Evolutionary conservation across 2,888 invertebrate species (phyloP).

Genomic region (Acleris literana): DNA sequence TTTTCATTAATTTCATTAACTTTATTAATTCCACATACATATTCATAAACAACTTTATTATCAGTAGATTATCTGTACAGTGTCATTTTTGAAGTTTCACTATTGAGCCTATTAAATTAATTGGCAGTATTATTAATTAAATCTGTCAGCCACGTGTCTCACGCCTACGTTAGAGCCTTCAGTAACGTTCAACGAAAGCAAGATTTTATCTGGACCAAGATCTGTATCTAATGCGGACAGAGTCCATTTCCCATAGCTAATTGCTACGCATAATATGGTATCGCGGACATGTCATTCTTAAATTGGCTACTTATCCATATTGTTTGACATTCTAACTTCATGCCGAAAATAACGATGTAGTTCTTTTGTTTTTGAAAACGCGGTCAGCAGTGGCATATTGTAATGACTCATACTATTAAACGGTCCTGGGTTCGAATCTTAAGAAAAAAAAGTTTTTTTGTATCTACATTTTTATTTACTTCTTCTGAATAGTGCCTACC

Average conservation of each 20-base stretch:
- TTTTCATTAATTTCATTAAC: too few relatives aligned
- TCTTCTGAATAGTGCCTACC: too few relatives aligned
- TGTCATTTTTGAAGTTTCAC: constrained; percentile 49
- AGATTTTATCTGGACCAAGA: constrained; percentile 52
- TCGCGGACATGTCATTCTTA: constrained; percentile 23
- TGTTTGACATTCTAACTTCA: too few relatives aligned
- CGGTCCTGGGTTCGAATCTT: too few relatives aligned
- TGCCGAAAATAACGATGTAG: too few relatives aligned
- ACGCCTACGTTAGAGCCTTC: constrained; percentile 56
- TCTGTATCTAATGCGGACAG: constrained; percentile 48
- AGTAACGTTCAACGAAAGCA: constrained; percentile 59
- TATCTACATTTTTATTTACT: too few relatives aligned
- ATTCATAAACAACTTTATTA: constrained; percentile 40
- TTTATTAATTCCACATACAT: constrained; percentile 41
- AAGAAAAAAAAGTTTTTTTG: too few relatives aligned
- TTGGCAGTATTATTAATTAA: constrained; percentile 50
- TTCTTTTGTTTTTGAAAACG: too few relatives aligned
- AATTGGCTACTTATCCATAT: constrained; percentile 10
- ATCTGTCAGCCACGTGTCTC: constrained; percentile 40
- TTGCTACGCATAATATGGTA: constrained; percentile 25
- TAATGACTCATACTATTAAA: too few relatives aligned
- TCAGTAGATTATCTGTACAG: constrained; percentile 49
- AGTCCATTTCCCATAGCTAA: constrained; percentile 32
- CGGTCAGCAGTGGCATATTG: too few relatives aligned
- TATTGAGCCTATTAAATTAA: constrained; percentile 51